Conservation (phyloP, 2,888 invertebrate genomes). For the Cryptophagus acutangulus region DNA sequence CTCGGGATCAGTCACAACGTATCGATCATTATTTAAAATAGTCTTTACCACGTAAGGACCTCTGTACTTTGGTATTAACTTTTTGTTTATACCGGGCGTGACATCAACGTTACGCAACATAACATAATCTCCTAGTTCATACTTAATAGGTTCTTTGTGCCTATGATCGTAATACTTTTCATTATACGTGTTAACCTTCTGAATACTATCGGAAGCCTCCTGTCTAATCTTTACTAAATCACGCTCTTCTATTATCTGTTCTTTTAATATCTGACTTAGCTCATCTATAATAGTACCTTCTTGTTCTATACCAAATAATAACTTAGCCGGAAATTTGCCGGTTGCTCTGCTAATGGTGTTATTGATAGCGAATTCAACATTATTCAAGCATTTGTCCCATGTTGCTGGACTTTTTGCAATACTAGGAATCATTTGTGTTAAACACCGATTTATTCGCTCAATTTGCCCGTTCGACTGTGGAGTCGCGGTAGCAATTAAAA, state of each 20-base stretch:
- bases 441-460: slow-evolving; percentile 19
- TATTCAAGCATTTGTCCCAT: slow-evolving; percentile 20
- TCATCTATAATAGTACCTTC: slow-evolving; percentile 22
- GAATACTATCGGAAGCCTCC: slow-evolving; percentile 4
- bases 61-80: slow-evolving; percentile 24
- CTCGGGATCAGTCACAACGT: slow-evolving; percentile 22
- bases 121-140: slow-evolving; percentile 22
- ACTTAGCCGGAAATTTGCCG: slow-evolving; percentile 26
- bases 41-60: slow-evolving; percentile 26
- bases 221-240: slow-evolving; percentile 6
- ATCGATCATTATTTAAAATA: slow-evolving; percentile 26
- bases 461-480: slow-evolving; percentile 25
- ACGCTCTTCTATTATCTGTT: slow-evolving; percentile 3
- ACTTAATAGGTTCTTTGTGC: slow-evolving; percentile 15
- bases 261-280: too few species aligned
- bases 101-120: slow-evolving; percentile 22
- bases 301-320: slow-evolving; percentile 33
- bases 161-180: slow-evolving; percentile 15
- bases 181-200: neutral
- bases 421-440: slow-evolving; percentile 19
- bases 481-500: slow-evolving; percentile 19
- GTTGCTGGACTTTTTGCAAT: slow-evolving; percentile 13
- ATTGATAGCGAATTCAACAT: slow-evolving; percentile 25
- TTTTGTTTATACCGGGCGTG: slow-evolving; percentile 23
- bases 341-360: slow-evolving; percentile 30